Evolutionary conservation across 1,140 invertebrate species (phyloP), one percentile per base, ranked within the genome.

Genomic region (Acromyrmex heyeri): DNA sequence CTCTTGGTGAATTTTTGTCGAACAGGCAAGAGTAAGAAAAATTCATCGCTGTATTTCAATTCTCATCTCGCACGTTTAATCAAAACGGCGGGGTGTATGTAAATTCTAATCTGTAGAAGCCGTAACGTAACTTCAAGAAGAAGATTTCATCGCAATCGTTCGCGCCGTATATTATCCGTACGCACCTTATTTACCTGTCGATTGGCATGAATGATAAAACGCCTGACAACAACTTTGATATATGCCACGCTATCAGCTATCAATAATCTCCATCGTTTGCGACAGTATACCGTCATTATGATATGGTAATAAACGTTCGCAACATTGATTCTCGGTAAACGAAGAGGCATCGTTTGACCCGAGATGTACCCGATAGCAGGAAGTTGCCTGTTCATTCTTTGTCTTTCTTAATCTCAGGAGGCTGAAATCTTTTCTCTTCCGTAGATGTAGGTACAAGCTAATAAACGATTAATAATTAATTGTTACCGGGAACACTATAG

Each of bases 171-270:
- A 81, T 81, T 70, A 70, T 81, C 48, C 30, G 48, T 81, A 77
- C 27, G 79, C 70, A 38, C 73, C 48, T 48, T 53, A 67, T 86
- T 86, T 76, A 67, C 87, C 69, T 55, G 77, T 48, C 76, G 24
- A 27, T 38, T 50, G 21, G 24, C 24, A 16, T n/a, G 57, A 87
- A 64, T 76, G 86, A 89, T 89, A 89, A 87, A 89, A 87, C 73
- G 78, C 64, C 59, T 50, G 78, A 64, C 76, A 62, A 50, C 30
- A 18, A 53, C 67, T 34, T 64, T 82, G 82, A 90, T 90, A 75
- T 69, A 88, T 44, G 64, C 59, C 73, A 34, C 21, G 27, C 44
- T 75, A 76, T 90, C 88, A 86, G 82, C 82, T 81, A 85, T 87
- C 73, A 79, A 83, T 90, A 78, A 88, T 83, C 78, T 64, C 27